A percentile compares a stretch with the other conserved stretches of the same genome.
These are phyloP conservation scores for Peromyscus melanophrys DNA, from an alignment of 2,797 vertebrate genomes.

Conservation along the genomic window DNA sequence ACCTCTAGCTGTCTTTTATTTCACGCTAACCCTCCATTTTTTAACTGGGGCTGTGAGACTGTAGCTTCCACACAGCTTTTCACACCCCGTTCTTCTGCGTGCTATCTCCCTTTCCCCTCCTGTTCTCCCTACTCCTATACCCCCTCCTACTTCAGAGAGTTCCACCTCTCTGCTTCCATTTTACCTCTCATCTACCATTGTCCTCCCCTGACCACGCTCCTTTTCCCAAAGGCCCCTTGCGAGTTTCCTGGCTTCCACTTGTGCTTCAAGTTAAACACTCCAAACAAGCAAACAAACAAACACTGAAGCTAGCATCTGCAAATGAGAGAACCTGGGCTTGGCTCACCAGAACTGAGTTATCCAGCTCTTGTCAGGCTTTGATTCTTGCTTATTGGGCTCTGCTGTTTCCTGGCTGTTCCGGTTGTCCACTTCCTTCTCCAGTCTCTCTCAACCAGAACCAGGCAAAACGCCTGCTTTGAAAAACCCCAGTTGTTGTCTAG, in stretches of 20 bases:
- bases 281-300: neutral
- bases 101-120: neutral
- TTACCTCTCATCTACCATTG: neutral
- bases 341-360: neutral
- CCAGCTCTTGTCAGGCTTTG: neutral
- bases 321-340: neutral
- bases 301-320: neutral
- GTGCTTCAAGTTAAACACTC: neutral
- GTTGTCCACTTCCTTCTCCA: neutral
- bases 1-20: neutral
- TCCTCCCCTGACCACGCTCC: neutral
- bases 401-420: neutral
- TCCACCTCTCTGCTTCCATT: neutral
- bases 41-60: neutral
- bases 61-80: neutral
- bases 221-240: neutral
- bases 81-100: neutral
- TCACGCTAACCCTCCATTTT: neutral
- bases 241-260: neutral
- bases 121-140: neutral
- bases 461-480: neutral
- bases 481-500: neutral
- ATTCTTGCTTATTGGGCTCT: constrained; percentile 13
- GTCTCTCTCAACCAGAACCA: neutral
- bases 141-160: neutral